Evolutionary conservation across 2,113 vertebrate genomes (phyloP), one percentile per base, ranked within the genome.

Genomic region (Agapornis roseicollis): DNA sequence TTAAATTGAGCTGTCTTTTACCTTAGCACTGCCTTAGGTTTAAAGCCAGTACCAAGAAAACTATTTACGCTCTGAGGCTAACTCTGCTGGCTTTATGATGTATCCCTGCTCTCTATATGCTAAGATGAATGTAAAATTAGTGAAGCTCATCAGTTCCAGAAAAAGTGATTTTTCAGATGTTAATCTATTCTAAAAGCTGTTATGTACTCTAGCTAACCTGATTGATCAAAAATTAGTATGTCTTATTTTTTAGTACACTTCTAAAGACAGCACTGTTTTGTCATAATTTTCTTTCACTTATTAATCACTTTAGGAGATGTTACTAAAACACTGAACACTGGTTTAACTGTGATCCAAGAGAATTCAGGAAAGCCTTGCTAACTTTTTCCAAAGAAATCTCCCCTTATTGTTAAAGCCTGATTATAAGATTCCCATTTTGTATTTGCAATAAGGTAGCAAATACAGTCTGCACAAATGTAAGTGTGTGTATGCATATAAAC

Each of bases 161-260:
- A 82, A 49, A 87, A 80, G 24, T 13, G 31, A 53, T 63, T 90
- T 96, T 85, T 76, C 41, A 63, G 74, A 58, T 58, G 8, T 49
- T 83, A 27, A 55, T 69, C 17, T 95, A n/a, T 77, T 73, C 23
- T 73, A 80, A 58, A 95, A 83, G 10, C 60, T 92, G 6, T 50
- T 88, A n/a, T 9, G 53, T 50, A 72, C 44, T 78, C 71, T 73
- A 79, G 46, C 39, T 69, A 76, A 89, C 39, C 24, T 15, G 37
- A 72, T 87, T 85, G 82, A 88, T 85, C 42, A 94, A 92, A 92
- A 92, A 94, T 85, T 87, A 87, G 2, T 20, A 47, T 42, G 42
- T 88, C 50, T 66, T 91, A 90, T 80, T 93, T 91, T 83, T 85
- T 56, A 80, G 13, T 55, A 49, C 0, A 0, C 64, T 90, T 95